Percentiles rank a stretch among this genome's conserved stretches.
Conservation (phyloP, 2,797 vertebrate genomes). For the Cyclura pinguis region DNA sequence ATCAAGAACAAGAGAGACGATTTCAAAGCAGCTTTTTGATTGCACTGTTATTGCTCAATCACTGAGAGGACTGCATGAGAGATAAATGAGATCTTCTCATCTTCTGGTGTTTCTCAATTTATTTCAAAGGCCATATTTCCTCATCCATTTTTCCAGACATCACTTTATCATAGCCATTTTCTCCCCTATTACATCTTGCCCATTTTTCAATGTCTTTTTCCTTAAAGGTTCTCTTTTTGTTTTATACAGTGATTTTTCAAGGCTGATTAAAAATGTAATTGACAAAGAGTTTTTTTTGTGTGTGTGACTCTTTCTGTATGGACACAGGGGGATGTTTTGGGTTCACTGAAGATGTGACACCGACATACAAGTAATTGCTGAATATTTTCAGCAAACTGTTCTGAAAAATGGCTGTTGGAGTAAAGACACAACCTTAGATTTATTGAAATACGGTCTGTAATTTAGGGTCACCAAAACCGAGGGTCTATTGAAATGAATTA, state of each 20-base stretch:
- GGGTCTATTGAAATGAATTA: background rate
- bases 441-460: background rate
- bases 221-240: slow-evolving; percentile 29
- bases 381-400: slow-evolving; percentile 21
- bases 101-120: slow-evolving; percentile 67
- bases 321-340: background rate
- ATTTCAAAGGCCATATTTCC: slow-evolving; percentile 55
- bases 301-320: slow-evolving; percentile 10
- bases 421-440: background rate
- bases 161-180: slow-evolving; percentile 62
- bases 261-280: slow-evolving; percentile 48
- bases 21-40: slow-evolving; percentile 49
- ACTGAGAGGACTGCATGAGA: slow-evolving; percentile 21
- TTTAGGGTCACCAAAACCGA: background rate
- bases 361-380: background rate
- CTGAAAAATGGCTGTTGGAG: background rate
- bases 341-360: background rate
- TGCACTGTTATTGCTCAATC: slow-evolving; percentile 60
- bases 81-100: slow-evolving; percentile 61
- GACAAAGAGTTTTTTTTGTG: slow-evolving; percentile 9
- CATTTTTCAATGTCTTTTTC: slow-evolving; percentile 46
- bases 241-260: slow-evolving; percentile 50
- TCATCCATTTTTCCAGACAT: slow-evolving; percentile 55
- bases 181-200: slow-evolving; percentile 51
- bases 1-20: slow-evolving; percentile 28